These are phyloP conservation scores for Percina caprodes DNA, from an alignment of 2,113 vertebrate species.

Conservation along the genomic window DNA sequence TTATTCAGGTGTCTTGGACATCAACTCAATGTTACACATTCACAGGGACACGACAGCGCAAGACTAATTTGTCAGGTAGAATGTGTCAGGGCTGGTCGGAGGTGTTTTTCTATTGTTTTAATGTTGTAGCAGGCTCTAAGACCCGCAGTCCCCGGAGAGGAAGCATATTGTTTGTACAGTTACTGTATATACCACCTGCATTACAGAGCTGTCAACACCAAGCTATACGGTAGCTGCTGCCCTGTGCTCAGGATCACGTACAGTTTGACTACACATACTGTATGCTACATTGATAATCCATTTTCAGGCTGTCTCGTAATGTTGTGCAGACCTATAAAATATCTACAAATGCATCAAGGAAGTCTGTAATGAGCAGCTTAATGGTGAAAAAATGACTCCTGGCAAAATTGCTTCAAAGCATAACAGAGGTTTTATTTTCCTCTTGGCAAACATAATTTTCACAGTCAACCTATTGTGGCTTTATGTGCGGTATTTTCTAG, in stretches of 20 bases:
- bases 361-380: conserved; percentile 31
- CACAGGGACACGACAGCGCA: not conserved
- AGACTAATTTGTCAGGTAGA: conserved; percentile 53
- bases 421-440: conserved; percentile 30
- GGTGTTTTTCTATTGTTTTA: conserved; percentile 48
- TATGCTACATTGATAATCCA: conserved; percentile 41
- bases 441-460: conserved; percentile 21
- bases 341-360: conserved; percentile 25
- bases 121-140: conserved; percentile 3
- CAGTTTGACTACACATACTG: conserved; percentile 3
- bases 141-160: conserved; percentile 40
- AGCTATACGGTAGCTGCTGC: not conserved
- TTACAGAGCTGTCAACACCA: conserved; percentile 25
- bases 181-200: conserved; percentile 31
- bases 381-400: conserved; percentile 37
- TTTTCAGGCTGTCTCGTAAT: conserved; percentile 16
- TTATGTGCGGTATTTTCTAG: not conserved
- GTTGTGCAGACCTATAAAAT: conserved; percentile 24
- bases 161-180: conserved; percentile 45
- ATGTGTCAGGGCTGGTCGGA: conserved; percentile 36
- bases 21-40: conserved; percentile 43
- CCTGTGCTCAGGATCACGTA: conserved; percentile 7
- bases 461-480: conserved; percentile 11
- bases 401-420: conserved; percentile 34
- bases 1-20: conserved; percentile 71